Percentiles rank a stretch among this genome's conserved stretches.
These are phyloP conservation scores for Valencia hispanica DNA, from an alignment of 2,797 vertebrate species.

Conservation along the genomic window DNA sequence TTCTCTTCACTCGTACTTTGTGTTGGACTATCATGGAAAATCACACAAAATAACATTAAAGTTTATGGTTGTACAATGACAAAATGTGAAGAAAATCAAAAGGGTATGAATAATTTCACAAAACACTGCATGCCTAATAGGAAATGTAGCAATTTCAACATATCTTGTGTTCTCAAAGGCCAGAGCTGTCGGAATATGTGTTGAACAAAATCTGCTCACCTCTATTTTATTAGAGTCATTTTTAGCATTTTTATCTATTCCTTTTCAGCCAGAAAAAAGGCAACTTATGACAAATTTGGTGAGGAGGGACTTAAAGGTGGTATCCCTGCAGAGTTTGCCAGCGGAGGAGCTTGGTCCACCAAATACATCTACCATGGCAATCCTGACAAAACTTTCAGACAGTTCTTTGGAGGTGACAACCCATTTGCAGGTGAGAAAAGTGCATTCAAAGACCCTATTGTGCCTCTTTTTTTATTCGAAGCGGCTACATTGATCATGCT, in stretches of 20 bases:
- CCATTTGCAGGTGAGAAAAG: constrained; percentile 88
- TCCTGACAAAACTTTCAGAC: constrained; percentile 87
- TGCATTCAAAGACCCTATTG: not conserved
- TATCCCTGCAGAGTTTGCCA: constrained; percentile 82
- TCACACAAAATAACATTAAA: not conserved
- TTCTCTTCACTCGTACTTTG: not conserved
- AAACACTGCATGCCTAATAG: too few species aligned
- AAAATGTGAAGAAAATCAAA: too few species aligned
- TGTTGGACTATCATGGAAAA: not conserved
- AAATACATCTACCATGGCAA: constrained; percentile 91
- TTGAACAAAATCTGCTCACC: not conserved
- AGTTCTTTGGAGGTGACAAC: constrained; percentile 94
- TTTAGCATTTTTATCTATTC: not conserved
- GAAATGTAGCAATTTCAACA: too few species aligned
- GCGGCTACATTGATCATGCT: not conserved
- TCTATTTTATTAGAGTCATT: not conserved
- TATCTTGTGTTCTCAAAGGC: too few species aligned
- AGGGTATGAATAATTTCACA: too few species aligned
- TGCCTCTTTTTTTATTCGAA: not conserved
- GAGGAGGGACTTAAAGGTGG: constrained; percentile 92
- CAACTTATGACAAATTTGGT: constrained; percentile 94
- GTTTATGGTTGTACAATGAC: not conserved
- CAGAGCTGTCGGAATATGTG: too few species aligned
- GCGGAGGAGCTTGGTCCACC: constrained; percentile 82
- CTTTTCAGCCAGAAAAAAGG: constrained; percentile 86